Base-by-base conservation (phyloP, 2,113 vertebrate genomes). In the Aptenodytes forsteri region DNA sequence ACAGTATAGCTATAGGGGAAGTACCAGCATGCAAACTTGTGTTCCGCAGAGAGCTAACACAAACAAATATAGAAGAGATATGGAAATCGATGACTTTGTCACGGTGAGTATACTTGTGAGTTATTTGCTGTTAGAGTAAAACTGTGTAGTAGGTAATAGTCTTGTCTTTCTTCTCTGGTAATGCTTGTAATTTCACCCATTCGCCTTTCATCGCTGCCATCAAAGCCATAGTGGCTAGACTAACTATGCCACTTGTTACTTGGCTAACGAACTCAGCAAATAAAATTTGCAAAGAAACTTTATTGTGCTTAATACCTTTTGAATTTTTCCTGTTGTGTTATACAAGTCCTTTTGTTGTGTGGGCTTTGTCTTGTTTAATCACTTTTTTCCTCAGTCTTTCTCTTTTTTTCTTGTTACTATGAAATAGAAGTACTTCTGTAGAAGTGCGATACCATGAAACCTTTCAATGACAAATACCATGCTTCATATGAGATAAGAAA, bases 1-100 rank as follows among this genome's bases (percentile, higher is more conserved):
- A 99, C 89, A 99, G 99, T 55, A 99, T 99, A 83, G 99, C 99
- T 59, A 99, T 99, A 3, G 99, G 99, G 61, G 99, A 99, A 97
- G 98, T 99, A 34, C 98, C 98, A 0, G 95, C 98, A 13, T 99
- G 99, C 95, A 98, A 97, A 29, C 97, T 99, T 1, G 78, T 99
- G 71, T 93, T 97, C 49, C 98, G 97, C 62, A 98, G 96, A 69
- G 98, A 99, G 67, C 81, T 99, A 88, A 98, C 98, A 5, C 98
- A 98, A 87, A 97, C 97, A 94, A 98, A 98, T n/a, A 85, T 98
- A 71, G 99, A 99, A 82, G 98, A 98, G n/a, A 98, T 99, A 83
- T 99, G 99, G 99, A 99, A 98, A 91, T 98, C 99, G 21, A 98
- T 98, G 97, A 98, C 98, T 3, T 76, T 99, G 46, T 93, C 98